Evolutionary conservation across 2,113 vertebrate species (phyloP).

Genomic region (Lathamus discolor): DNA sequence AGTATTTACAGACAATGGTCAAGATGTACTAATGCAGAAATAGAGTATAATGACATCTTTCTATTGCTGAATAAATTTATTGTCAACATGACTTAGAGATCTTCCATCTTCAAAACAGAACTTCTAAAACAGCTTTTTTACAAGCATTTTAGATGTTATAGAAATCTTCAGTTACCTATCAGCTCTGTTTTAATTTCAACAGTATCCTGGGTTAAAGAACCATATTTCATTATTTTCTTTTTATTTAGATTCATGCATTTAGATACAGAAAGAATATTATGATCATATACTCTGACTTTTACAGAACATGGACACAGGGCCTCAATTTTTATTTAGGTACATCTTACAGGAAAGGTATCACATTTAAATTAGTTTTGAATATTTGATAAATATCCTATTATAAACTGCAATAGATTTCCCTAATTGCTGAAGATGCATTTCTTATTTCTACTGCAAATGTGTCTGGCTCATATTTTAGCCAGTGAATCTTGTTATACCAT

Average conservation of each 20-base stretch:
- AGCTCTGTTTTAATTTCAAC: neutral
- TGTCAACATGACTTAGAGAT: neutral
- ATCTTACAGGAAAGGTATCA: neutral
- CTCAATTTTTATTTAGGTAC: neutral
- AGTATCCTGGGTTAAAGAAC: neutral
- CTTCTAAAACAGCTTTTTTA: neutral
- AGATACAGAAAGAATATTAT: neutral
- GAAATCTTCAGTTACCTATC: neutral
- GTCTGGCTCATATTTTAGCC: neutral
- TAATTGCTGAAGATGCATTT: neutral
- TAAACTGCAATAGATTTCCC: neutral
- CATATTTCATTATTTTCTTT: neutral
- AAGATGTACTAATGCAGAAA: neutral
- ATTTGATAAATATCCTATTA: neutral
- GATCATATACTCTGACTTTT: neutral
- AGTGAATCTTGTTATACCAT: neutral
- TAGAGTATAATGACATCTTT: neutral
- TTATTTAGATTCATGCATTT: neutral
- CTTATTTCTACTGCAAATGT: neutral
- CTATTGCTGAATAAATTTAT: neutral
- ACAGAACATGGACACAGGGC: neutral
- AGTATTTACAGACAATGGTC: neutral
- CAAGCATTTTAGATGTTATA: neutral
- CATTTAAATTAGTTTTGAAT: neutral
- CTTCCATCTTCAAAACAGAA: neutral